Evolutionary conservation across 1,140 invertebrate species (phyloP), one percentile per base, ranked within the genome.

Genomic region (Gonatopus flavifemur): DNA sequence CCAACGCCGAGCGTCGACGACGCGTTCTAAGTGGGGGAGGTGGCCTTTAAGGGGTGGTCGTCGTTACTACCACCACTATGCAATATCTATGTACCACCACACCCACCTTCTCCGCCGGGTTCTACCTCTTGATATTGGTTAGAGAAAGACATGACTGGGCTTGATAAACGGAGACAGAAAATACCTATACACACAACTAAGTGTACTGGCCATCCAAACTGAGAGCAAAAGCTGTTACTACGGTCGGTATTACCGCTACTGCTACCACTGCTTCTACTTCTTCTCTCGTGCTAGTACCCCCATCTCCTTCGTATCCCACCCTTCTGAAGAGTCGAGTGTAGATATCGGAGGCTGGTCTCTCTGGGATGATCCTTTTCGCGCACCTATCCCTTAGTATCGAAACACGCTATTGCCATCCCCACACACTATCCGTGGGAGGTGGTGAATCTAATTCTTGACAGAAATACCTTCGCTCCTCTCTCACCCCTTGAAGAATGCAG

Each of bases 11-110:
- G 62, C 67, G 63, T 66, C 60, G 66, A 65, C 63, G 66, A 70
- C 65, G 69, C 66, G 65, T 70, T 63, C 67, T 60, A 62, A 61
- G 54, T 55, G 63, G 55, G 63, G 69, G 70, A 70, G 68, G 68
- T 64, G 68, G 57, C 55, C 55, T 65, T 57, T 62, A 63, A 69
- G 54, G 66, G 66, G 59, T 64, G 59, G 61, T 54, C 61, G 59
- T 63, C 64, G 66, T 62, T 56, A 55, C 58, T 49, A 22, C 58
- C 54, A 24, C 55, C 51, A 62, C 59, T 45, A 35, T 41, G 16
- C 3, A 22, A 3, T 36, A 18, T 18, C 35, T 36, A 36, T 12
- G 12, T 15, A 15, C 15, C 15, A 18, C 35, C 16, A 10, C 18
- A 6, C 19, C 49, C 53, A 53, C 51, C 56, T 50, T 50, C 36